A percentile compares a stretch with the other conserved stretches of the same genome.
phyloP scores from a whole-genome alignment of 1,140 invertebrate genomes.

The Babylonia areolata region DNA sequence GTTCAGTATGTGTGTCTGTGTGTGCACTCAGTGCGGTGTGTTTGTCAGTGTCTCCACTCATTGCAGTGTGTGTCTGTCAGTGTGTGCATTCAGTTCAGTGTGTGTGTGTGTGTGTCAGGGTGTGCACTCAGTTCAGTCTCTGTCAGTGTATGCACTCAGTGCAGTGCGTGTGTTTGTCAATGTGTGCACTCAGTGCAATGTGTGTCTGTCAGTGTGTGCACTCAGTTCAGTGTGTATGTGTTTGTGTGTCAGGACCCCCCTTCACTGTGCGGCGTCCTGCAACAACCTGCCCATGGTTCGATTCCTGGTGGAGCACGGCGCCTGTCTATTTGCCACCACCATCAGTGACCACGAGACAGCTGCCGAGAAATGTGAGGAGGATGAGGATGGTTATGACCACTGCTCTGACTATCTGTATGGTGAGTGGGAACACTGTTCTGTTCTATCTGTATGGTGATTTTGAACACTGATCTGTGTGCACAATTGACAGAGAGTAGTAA shows the following conservation, averaged over 20 bases:
- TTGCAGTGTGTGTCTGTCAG: not conserved
- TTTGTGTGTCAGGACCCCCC: slow-evolving; percentile 86
- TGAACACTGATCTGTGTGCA: no score
- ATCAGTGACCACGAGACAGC: slow-evolving; percentile 98
- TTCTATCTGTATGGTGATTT: no score
- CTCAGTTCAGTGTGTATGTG: not conserved
- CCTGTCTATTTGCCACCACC: slow-evolving; percentile 98
- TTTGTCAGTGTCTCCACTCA: no score
- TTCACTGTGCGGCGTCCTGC: slow-evolving; percentile 99
- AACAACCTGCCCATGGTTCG: slow-evolving; percentile 99
- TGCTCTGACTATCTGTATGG: slow-evolving; percentile 94
- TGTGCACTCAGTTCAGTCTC: not conserved
- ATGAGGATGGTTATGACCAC: slow-evolving; percentile 97
- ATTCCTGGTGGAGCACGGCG: slow-evolving; percentile 98
- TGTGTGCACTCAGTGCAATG: not conserved
- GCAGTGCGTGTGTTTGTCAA: not conserved
- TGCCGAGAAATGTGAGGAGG: slow-evolving; percentile 98
- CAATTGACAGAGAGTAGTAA: no score
- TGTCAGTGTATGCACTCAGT: not conserved
- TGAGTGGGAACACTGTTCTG: slow-evolving; percentile 52
- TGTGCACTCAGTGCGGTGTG: no score
- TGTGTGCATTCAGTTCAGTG: not conserved
- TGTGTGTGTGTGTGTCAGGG: not conserved
- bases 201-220: not conserved
- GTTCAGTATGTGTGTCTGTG: no score